Evolutionary conservation across 2,797 vertebrate species (phyloP).

Genomic region (Enteromius unitaeniatus): DNA sequence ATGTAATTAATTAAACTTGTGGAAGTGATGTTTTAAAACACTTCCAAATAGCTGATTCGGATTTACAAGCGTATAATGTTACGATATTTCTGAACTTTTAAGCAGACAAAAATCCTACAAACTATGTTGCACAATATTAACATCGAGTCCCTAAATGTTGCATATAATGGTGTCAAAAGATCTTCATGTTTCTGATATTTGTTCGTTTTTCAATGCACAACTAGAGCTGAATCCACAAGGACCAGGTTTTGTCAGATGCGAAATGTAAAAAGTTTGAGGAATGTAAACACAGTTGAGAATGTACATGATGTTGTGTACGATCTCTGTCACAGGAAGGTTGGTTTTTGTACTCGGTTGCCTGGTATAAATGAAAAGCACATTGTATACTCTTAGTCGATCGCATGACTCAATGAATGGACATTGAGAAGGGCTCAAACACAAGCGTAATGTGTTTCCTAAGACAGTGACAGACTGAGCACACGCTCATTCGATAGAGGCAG

Average conservation of each 20-base stretch:
- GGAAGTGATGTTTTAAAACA: constrained; percentile 4
- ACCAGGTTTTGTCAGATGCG: constrained; percentile 14
- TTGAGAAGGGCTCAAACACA: constrained; percentile 28
- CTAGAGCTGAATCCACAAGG: constrained; percentile 15
- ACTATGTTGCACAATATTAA: background rate
- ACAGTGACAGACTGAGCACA: constrained; percentile 14
- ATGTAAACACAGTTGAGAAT: constrained; percentile 48
- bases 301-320: constrained; percentile 12
- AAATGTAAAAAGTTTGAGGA: constrained; percentile 48
- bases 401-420: constrained; percentile 29
- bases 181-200: background rate
- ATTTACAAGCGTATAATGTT: background rate
- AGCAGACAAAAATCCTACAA: background rate
- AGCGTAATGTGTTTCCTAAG: constrained; percentile 1
- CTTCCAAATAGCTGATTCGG: background rate
- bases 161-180: constrained; percentile 7
- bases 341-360: constrained; percentile 23
- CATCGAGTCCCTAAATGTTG: constrained; percentile 6
- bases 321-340: constrained; percentile 26
- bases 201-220: background rate
- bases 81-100: background rate
- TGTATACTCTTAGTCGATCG: constrained; percentile 33
- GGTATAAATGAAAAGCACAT: constrained; percentile 46
- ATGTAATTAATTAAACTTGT: background rate
- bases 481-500: background rate